Conservation (phyloP, 2,888 invertebrate species). For the Epinotia nisella region DNA sequence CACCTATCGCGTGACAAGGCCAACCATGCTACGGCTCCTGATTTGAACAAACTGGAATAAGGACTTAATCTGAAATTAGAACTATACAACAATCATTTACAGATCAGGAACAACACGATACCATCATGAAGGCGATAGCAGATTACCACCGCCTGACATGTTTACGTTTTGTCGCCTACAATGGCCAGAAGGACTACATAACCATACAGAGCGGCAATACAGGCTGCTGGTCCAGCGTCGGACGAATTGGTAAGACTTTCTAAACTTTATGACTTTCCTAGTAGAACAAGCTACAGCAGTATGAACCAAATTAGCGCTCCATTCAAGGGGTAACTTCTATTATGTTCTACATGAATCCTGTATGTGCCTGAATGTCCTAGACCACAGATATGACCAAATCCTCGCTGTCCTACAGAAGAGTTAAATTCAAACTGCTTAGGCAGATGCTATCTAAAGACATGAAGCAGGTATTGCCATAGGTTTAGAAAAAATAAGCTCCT, state of each 20-base stretch:
- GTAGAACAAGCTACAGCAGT: neutral
- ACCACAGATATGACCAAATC: no score
- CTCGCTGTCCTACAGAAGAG: no score
- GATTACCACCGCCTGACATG: conserved; percentile 91
- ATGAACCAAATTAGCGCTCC: neutral
- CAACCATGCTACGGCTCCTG: no score
- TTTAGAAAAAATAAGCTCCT: neutral
- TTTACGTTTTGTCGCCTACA: conserved; percentile 88
- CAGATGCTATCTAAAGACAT: no score
- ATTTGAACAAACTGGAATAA: no score
- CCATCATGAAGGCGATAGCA: conserved; percentile 88
- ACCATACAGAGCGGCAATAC: conserved; percentile 87
- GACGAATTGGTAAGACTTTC: conserved; percentile 83
- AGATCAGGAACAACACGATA: conserved; percentile 84
- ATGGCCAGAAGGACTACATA: conserved; percentile 87
- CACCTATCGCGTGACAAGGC: no score
- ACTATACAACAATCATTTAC: conserved; percentile 39
- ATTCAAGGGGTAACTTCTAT: neutral
- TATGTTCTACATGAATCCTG: neutral
- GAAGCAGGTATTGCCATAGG: neutral
- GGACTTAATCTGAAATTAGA: no score
- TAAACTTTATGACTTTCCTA: neutral
- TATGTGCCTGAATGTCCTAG: neutral
- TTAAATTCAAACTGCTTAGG: no score
- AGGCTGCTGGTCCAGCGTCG: conserved; percentile 94